These are phyloP conservation scores for Melospiza melodia DNA, from an alignment of 2,113 vertebrate genomes.

Conservation along the genomic window DNA sequence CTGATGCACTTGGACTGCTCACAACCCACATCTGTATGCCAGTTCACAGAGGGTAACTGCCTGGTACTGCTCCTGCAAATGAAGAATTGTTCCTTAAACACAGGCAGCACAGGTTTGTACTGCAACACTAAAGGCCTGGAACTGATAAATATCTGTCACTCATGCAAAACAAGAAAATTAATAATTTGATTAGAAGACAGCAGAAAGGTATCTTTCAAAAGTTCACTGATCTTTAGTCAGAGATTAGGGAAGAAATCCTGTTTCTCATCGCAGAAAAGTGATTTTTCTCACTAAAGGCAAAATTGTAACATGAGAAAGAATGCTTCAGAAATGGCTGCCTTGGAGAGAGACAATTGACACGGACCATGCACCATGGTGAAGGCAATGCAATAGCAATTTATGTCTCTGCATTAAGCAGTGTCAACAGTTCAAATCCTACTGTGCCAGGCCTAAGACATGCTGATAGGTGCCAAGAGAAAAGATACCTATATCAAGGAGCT, in stretches of 20 bases:
- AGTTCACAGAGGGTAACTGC: background rate
- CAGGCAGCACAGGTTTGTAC: background rate
- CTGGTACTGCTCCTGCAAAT: background rate
- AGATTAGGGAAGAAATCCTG: background rate
- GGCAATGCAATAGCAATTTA: background rate
- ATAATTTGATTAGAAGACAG: background rate
- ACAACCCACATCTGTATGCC: background rate
- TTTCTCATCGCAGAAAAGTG: background rate
- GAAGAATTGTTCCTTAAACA: background rate
- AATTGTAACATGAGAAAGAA: background rate
- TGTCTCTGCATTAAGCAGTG: background rate
- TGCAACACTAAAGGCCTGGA: background rate
- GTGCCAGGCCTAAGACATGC: background rate
- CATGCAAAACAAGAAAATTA: background rate
- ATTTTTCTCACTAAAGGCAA: background rate
- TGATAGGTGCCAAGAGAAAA: background rate
- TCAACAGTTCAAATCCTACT: background rate
- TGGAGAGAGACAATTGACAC: background rate
- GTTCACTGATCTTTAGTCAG: background rate
- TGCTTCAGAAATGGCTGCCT: background rate
- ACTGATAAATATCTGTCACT: background rate
- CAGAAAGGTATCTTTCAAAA: background rate
- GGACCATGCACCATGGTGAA: rapidly evolving
- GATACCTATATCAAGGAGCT: background rate
- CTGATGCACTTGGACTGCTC: background rate